Evolutionary conservation across 2,113 vertebrate species (phyloP), one percentile per base, ranked within the genome.

Genomic region (Oreochromis spilurus): DNA sequence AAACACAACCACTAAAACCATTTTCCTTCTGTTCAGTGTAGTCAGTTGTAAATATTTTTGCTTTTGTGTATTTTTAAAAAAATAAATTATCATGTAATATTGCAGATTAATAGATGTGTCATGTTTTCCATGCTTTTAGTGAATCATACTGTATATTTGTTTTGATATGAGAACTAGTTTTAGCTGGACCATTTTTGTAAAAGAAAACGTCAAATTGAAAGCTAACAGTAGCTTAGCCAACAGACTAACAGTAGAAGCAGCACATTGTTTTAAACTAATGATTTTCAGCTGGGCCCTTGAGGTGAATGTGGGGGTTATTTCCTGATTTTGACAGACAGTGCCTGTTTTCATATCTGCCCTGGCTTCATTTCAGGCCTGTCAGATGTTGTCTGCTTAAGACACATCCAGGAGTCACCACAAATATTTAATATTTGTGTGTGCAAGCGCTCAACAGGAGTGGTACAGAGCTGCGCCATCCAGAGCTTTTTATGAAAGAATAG

Each of bases 241-340:
- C 34, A 96, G 97, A 95, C 96, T 95, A 97, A 97, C 97, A 96
- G 97, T 97, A 93, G 97, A 97, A 97, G 97, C 97, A 96, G 97
- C 97, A 95, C 97, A 97, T 96, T 97, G 97, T 97, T 97, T 95
- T 4, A 94, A 92, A 93, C 95, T 98, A 98, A 98, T 98, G 96
- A 96, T 96, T 98, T 97, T 97, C 97, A 98, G 98, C 97, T 99
- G 98, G 95, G 93, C 80, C 89, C 87, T 91, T 82, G 90, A 86
- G 89, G 81, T 95, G 95, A 95, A 97, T 92, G 96, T 94, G 96
- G 96, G 94, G 95, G 13, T 16, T 98, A 97, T 70, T 97, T 98
- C 96, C 96, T 96, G 97, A 94, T 97, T 97, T 97, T 95, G 97
- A 97, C 97, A 97, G 97, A 97, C 97, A 97, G 95, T 96, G 96